phyloP scores from a whole-genome alignment of 2,113 vertebrate species.

The Centropus bengalensis region DNA sequence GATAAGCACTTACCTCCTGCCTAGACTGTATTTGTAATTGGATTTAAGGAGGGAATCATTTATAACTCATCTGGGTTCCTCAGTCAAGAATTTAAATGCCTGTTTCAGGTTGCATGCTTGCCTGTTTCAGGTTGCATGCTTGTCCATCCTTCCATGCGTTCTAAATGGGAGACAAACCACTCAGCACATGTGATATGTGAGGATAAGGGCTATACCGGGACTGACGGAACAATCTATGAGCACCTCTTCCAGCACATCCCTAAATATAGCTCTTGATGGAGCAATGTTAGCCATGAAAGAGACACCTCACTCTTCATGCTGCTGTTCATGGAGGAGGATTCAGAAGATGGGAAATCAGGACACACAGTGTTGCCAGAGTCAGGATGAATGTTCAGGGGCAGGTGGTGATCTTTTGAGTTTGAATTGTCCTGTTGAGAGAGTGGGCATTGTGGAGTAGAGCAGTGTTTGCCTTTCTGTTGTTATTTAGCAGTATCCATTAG shows the following conservation, averaged over 20 bases:
- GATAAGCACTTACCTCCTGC: constrained; percentile 42
- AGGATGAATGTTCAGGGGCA: neutral
- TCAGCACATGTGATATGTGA: neutral
- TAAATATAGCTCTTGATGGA: neutral
- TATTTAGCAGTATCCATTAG: neutral
- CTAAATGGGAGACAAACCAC: neutral
- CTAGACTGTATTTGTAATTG: neutral
- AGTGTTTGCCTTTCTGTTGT: neutral
- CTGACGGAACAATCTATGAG: neutral
- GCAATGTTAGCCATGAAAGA: neutral
- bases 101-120: neutral
- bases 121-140: neutral
- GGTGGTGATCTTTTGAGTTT: neutral
- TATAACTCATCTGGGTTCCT: neutral
- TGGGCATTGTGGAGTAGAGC: neutral
- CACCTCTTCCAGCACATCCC: neutral
- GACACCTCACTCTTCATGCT: neutral
- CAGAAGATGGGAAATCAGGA: neutral
- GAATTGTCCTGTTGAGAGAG: neutral
- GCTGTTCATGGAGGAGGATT: neutral
- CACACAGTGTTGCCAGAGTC: neutral
- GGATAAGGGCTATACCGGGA: neutral
- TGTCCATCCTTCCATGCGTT: neutral
- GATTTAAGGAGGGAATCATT: constrained; percentile 32
- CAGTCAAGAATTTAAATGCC: neutral